These are phyloP conservation scores for Peromyscus aztecus DNA, from an alignment of 2,797 vertebrate species.

Conservation along the genomic window DNA sequence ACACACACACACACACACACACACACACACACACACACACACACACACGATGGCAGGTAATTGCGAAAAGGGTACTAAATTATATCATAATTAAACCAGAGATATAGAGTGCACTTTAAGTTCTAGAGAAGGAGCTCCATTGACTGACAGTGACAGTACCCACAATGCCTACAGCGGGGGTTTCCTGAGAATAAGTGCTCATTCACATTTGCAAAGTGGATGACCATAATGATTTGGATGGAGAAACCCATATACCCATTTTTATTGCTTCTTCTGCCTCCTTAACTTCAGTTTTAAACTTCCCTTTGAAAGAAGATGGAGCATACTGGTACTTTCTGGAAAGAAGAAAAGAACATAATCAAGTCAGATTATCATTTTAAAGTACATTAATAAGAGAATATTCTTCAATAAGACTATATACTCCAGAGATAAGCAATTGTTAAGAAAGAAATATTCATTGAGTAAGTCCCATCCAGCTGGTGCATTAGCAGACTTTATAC, in stretches of 20 bases:
- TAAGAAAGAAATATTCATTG: conserved; percentile 55
- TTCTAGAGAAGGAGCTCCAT: not conserved
- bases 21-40: not conserved
- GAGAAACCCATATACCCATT: conserved; percentile 61
- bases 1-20: not conserved
- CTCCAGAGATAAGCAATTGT: not conserved
- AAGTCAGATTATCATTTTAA: conserved; percentile 62
- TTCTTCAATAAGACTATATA: conserved; percentile 25
- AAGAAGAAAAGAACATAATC: conserved; percentile 57
- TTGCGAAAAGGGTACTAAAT: conserved; percentile 6
- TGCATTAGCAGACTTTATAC: conserved; percentile 53
- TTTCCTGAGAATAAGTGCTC: not conserved
- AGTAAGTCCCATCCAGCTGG: conserved; percentile 17
- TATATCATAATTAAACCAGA: not conserved
- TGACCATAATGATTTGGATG: not conserved
- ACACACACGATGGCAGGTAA: not conserved
- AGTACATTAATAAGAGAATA: not conserved
- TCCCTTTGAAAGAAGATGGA: conserved; percentile 80
- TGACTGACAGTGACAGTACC: not conserved
- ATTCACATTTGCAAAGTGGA: not conserved
- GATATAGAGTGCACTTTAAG: not conserved
- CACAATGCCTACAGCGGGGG: not conserved
- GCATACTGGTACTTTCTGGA: conserved; percentile 77
- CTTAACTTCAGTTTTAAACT: conserved; percentile 75
- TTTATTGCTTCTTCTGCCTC: conserved; percentile 79